These are phyloP conservation scores for Myotis yumanensis DNA, from an alignment of 2,113 vertebrate genomes.

Conservation along the genomic window DNA sequence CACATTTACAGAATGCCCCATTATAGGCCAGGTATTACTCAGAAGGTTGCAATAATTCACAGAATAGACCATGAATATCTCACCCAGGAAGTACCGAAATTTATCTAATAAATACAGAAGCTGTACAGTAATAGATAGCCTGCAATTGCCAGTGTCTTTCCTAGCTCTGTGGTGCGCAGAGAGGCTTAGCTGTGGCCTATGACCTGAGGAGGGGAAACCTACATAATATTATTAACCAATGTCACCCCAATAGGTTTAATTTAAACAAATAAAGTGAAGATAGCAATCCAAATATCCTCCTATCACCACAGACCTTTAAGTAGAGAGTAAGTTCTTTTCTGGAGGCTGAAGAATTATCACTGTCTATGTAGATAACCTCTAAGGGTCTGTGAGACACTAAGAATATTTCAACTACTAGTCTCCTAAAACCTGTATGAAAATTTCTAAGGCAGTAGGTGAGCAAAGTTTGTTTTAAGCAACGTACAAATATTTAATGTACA, in stretches of 20 bases:
- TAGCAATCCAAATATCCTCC: neutral
- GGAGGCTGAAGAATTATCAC: neutral
- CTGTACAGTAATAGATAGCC: neutral
- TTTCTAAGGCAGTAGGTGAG: neutral
- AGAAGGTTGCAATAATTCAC: neutral
- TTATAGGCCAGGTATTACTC: neutral
- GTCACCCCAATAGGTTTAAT: no score
- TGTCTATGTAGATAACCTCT: neutral
- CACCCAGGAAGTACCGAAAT: neutral
- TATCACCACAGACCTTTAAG: neutral
- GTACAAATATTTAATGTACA: neutral
- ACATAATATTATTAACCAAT: no score
- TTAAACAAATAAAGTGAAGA: no score
- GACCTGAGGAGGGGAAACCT: neutral
- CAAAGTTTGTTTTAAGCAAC: slow-evolving; percentile 27
- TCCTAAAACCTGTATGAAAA: neutral
- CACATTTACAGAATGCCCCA: neutral
- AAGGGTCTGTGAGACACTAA: neutral
- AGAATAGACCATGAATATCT: neutral
- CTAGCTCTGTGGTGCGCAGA: neutral
- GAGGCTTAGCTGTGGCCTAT: neutral
- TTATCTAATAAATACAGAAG: neutral
- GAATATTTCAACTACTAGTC: neutral
- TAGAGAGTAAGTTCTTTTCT: neutral
- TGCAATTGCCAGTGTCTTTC: neutral